phyloP scores from a whole-genome alignment of 64 coral and sea anemone species.

The Orbicella faveolata region DNA sequence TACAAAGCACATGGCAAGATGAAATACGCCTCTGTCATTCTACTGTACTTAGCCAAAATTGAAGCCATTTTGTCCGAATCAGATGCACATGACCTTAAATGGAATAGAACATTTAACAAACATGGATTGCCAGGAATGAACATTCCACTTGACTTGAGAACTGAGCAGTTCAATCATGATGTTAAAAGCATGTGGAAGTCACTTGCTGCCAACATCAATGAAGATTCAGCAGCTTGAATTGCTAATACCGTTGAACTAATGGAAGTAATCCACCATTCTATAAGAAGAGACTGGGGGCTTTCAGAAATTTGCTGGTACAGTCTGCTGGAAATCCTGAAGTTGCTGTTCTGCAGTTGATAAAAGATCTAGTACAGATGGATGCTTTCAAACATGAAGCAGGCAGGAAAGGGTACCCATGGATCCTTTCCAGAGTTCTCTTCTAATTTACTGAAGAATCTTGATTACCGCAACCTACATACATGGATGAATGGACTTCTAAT shows the following conservation, averaged over 20 bases:
- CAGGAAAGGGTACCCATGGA: too few relatives aligned
- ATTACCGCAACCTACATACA: too few relatives aligned
- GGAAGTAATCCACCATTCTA: neutral
- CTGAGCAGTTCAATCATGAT: constrained; percentile 35
- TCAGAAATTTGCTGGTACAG: neutral
- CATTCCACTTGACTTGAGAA: constrained; percentile 58
- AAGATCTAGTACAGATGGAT: neutral
- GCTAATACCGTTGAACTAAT: constrained; percentile 34
- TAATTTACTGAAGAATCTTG: too few relatives aligned
- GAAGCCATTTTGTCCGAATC: neutral
- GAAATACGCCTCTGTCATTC: neutral
- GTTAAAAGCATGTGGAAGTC: constrained; percentile 45
- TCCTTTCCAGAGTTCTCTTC: too few relatives aligned
- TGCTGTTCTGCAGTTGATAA: constrained; percentile 9
- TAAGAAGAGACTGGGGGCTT: constrained; percentile 40
- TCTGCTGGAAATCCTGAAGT: neutral
- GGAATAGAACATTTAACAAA: constrained; percentile 48
- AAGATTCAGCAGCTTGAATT: constrained; percentile 9
- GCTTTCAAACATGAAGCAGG: neutral
- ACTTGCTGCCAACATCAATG: constrained; percentile 44
- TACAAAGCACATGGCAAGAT: constrained; percentile 4
- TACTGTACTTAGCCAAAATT: neutral
- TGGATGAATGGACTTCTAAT: too few relatives aligned
- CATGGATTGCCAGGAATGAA: constrained; percentile 31
- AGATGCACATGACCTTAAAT: constrained; percentile 17